Conservation (phyloP, 1,140 invertebrate genomes). For the Saccostrea echinata region DNA sequence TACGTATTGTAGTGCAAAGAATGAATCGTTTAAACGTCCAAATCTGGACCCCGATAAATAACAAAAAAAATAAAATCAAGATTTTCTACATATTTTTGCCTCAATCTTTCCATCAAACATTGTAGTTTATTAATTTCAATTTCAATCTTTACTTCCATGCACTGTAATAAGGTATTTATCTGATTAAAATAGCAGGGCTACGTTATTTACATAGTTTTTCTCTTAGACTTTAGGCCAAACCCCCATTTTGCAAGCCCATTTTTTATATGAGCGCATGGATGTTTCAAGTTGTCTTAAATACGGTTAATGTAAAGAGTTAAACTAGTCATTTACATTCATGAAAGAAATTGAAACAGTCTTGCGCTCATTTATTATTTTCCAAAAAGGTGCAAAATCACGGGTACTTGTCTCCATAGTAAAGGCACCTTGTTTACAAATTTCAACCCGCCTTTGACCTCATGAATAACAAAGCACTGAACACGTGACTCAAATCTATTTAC, state of each 20-base stretch:
- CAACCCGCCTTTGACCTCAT: background rate
- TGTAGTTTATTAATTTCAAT: background rate
- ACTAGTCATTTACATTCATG: background rate
- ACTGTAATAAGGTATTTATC: background rate
- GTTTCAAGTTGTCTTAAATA: background rate
- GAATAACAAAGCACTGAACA: background rate
- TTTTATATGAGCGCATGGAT: background rate
- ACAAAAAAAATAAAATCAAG: background rate
- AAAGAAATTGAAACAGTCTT: background rate
- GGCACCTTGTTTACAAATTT: background rate
- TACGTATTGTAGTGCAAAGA: no score
- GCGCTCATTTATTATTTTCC: background rate
- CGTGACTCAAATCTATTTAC: background rate
- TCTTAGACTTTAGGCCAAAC: background rate
- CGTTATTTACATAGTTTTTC: background rate
- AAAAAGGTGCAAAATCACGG: background rate
- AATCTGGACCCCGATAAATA: background rate
- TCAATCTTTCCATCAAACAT: background rate
- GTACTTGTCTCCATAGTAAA: background rate
- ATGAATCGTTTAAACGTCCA: no score
- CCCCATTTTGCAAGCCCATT: background rate
- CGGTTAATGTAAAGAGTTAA: background rate
- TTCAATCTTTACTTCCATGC: background rate
- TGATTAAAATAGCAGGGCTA: background rate
- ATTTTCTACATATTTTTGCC: background rate